phyloP scores from a whole-genome alignment of 2,113 vertebrate genomes.

The Caloenas nicobarica region DNA sequence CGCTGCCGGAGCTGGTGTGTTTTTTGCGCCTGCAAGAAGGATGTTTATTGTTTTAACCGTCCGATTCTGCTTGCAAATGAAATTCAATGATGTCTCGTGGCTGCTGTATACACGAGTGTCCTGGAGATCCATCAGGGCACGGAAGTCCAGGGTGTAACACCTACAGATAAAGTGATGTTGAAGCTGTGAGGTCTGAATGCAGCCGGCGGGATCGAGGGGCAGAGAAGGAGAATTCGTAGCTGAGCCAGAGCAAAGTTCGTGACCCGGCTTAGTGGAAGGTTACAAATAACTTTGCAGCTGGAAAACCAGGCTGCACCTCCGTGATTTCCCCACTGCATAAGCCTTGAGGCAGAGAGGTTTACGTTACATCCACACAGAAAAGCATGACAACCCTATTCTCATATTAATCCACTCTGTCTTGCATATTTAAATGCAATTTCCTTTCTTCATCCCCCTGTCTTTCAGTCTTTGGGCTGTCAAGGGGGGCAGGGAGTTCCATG shows the following conservation, averaged over 20 bases:
- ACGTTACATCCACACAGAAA: not conserved
- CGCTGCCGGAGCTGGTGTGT: not conserved
- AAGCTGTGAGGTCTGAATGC: not conserved
- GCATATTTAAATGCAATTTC: not conserved
- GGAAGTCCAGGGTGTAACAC: not conserved
- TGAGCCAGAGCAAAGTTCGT: not conserved
- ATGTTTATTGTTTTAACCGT: not conserved
- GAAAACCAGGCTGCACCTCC: not conserved
- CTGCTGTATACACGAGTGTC: rapidly evolving
- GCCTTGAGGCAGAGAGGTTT: not conserved
- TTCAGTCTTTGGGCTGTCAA: not conserved
- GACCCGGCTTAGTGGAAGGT: not conserved
- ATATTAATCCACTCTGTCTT: not conserved
- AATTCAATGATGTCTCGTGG: rapidly evolving
- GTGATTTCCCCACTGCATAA: rapidly evolving
- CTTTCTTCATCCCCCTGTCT: not conserved
- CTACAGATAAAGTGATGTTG: not conserved
- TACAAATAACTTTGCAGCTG: not conserved
- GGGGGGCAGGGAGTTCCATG: not conserved
- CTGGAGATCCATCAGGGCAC: not conserved
- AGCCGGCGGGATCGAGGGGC: not conserved
- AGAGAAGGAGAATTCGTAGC: not conserved
- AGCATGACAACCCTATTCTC: not conserved
- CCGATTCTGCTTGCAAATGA: not conserved
- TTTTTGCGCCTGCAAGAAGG: rapidly evolving